Evolutionary conservation across 2,113 vertebrate species (phyloP).

Genomic region (Herpetotheres cachinnans): DNA sequence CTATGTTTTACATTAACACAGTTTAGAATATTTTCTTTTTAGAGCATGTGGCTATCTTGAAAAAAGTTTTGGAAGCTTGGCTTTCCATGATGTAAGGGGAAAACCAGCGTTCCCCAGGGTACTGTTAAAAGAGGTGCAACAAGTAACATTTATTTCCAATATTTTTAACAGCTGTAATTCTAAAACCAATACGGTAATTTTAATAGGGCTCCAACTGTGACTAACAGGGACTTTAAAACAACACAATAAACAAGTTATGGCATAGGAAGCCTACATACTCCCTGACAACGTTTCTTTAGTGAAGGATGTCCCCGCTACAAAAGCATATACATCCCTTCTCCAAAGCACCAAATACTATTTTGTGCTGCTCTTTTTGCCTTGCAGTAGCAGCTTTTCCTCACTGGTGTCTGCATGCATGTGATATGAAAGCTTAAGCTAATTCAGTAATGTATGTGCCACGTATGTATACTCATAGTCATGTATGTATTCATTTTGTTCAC

Average conservation of each 20-base stretch:
- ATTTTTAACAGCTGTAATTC: slow-evolving; percentile 3
- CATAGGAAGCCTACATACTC: not conserved
- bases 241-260: not conserved
- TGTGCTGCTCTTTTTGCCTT: not conserved
- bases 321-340: not conserved
- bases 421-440: not conserved
- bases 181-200: not conserved
- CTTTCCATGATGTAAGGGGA: slow-evolving; percentile 28
- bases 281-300: not conserved
- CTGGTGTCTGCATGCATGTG: accelerated
- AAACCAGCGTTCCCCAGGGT: not conserved
- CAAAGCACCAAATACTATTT: not conserved
- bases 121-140: slow-evolving; percentile 12
- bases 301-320: not conserved
- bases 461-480: not conserved
- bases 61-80: not conserved
- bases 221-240: not conserved
- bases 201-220: not conserved
- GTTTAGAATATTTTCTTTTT: slow-evolving; percentile 1
- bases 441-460: not conserved
- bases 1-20: not conserved
- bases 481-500: not conserved
- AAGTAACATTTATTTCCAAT: not conserved
- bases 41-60: not conserved
- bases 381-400: not conserved